phyloP scores from a whole-genome alignment of 2,113 vertebrate species.

The Cynopterus brachyotis region DNA sequence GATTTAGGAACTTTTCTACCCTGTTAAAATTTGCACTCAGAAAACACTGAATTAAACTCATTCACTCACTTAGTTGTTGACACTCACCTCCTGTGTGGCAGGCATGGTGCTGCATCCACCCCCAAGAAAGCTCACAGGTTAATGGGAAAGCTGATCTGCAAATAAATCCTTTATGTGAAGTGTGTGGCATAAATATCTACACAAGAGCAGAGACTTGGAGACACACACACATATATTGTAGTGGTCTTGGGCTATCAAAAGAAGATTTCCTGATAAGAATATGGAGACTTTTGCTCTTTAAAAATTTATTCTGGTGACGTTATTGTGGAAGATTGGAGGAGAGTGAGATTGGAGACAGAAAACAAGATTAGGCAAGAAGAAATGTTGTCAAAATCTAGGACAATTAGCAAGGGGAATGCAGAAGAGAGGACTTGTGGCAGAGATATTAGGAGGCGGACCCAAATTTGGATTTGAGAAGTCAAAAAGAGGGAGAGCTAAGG shows the following conservation, averaged over 20 bases:
- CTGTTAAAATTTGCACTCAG: neutral
- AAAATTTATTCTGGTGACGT: neutral
- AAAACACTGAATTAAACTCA: slow-evolving; percentile 18
- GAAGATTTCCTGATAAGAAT: neutral
- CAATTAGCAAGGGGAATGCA: neutral
- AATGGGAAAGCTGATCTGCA: neutral
- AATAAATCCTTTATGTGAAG: neutral
- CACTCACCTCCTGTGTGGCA: neutral
- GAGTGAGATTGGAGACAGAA: neutral
- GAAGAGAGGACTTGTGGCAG: neutral
- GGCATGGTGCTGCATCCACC: neutral
- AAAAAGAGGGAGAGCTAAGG: neutral
- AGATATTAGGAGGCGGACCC: neutral
- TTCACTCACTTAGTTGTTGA: slow-evolving; percentile 2
- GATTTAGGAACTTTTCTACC: neutral
- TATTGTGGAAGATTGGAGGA: neutral
- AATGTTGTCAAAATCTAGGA: neutral
- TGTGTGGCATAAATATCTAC: neutral
- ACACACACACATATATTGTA: neutral
- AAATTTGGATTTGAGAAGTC: neutral
- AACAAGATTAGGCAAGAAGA: neutral
- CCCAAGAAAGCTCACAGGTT: neutral
- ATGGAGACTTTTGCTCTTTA: neutral
- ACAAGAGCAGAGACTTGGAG: neutral
- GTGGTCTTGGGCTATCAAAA: neutral